These are phyloP conservation scores for Cynopterus sphinx DNA, from an alignment of 2,797 vertebrate species.

Conservation along the genomic window DNA sequence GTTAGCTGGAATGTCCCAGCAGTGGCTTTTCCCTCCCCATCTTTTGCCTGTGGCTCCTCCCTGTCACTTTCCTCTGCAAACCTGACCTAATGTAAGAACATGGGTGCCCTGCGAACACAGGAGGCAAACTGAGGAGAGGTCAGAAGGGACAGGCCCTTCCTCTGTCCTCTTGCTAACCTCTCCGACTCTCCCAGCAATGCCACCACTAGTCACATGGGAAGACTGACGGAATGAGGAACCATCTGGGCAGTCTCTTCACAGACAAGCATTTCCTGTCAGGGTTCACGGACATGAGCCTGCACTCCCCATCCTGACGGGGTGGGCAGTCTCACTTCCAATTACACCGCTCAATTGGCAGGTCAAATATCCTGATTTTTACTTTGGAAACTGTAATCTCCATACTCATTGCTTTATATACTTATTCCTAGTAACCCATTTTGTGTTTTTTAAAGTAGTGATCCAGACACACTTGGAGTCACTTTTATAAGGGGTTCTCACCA, in stretches of 20 bases:
- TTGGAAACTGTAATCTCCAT: background rate
- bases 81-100: background rate
- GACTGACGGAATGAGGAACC: background rate
- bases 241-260: background rate
- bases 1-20: background rate
- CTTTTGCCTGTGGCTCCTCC: background rate
- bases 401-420: background rate
- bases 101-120: background rate
- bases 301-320: background rate
- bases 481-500: background rate
- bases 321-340: background rate
- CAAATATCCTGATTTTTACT: background rate
- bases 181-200: background rate
- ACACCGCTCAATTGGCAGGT: background rate
- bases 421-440: background rate
- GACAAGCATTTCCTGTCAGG: background rate
- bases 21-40: background rate
- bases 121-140: background rate
- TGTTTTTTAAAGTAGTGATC: background rate
- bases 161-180: background rate
- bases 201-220: background rate
- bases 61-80: background rate
- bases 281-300: background rate
- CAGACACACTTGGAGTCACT: background rate
- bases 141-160: background rate